Percentiles rank a stretch among this genome's conserved stretches.
phyloP scores from a whole-genome alignment of 2,113 vertebrate species.

The Sterna hirundo region DNA sequence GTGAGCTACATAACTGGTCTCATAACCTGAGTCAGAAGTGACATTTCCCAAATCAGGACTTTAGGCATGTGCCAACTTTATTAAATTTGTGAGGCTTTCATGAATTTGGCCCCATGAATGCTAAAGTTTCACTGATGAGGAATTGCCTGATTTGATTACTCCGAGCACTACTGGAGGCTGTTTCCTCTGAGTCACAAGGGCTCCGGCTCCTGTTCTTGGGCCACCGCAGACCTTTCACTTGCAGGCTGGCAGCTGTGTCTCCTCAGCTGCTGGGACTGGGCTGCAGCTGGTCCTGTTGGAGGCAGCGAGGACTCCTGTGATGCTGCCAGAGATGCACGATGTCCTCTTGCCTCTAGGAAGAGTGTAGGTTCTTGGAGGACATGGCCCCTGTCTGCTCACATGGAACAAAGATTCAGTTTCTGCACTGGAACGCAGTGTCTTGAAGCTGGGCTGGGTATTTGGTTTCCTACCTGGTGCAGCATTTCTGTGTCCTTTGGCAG shows the following conservation, averaged over 20 bases:
- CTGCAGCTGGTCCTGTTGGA: background rate
- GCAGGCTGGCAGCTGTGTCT: background rate
- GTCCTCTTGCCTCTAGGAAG: background rate
- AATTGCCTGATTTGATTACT: background rate
- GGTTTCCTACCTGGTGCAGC: background rate
- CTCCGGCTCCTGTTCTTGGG: background rate
- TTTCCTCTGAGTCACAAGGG: background rate
- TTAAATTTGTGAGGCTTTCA: background rate
- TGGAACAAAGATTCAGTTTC: background rate
- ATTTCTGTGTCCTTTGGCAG: background rate
- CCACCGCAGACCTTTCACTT: rapidly evolving
- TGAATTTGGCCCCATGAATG: background rate
- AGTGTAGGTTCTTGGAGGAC: background rate
- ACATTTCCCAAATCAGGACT: background rate
- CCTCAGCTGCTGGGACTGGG: background rate
- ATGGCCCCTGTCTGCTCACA: background rate
- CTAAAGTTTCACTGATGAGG: background rate
- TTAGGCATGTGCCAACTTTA: background rate
- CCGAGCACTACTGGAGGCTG: background rate
- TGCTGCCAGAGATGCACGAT: background rate
- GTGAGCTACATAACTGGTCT: background rate
- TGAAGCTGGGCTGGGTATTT: background rate
- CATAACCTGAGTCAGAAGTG: background rate
- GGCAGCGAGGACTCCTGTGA: background rate
- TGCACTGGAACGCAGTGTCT: background rate